Evolutionary conservation across 2,797 vertebrate genomes (phyloP), one percentile per base, ranked within the genome.

Genomic region (Myotis vivesi): DNA sequence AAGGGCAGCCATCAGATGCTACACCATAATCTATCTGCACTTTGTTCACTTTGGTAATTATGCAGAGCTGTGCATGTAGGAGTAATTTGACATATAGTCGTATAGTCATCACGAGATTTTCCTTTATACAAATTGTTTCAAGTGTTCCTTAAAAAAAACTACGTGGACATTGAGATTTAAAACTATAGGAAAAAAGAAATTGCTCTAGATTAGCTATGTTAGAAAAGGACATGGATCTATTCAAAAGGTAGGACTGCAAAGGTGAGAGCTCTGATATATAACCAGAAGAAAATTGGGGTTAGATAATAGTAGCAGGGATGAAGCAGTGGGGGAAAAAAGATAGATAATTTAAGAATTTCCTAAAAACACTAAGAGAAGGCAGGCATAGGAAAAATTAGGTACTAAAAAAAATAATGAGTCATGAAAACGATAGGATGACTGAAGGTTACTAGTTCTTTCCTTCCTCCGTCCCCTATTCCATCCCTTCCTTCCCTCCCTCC

Each of bases 1-100:
- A 98, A 98, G 96, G 96, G 94, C 97, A 91, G 97, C 87, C 89
- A 97, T 98, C 97, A 98, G 97, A 97, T 64, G 12, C 1, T 62
- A 85, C 92, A 92, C 83, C 96, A 98, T 97, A 94, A 98, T 59
- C 96, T 97, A 96, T 95, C 96, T 92, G 94, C 66, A 92, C 85
- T 82, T 62, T 0, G 90, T 86, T 79, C 57, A 62, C 77, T 85
- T 95, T 19, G 17, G 41, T 85, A 76, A 96, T 91, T 94, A 93
- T 20, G 79, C 4, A 22, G 85, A 91, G 69, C 71, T 80, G 22
- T 49, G 25, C 23, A 46, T 44, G 13, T 73, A 75, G 79, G 57
- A 93, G 81, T 25, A 57, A 88, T 90, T 83, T 62, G 94, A 62
- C 38, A 87, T 89, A 33, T 23, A 87, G 73, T 80, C 76, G 59